Base-by-base conservation (phyloP, 2,888 invertebrate genomes). In the Rhopalosiphum nymphaeae region DNA sequence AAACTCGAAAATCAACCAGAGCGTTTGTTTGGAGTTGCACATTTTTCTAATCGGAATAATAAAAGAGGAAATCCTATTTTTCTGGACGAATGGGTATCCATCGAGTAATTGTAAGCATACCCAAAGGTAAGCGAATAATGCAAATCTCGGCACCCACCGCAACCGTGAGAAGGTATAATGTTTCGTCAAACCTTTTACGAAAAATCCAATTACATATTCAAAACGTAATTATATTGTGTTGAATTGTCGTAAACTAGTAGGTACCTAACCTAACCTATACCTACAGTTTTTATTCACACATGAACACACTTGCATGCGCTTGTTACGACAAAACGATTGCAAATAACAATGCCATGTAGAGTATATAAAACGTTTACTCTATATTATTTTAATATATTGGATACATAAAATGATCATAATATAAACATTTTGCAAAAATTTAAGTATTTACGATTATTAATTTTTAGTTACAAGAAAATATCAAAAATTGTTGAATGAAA, bases 171-270 rank as follows among this genome's bases (percentile, higher is more conserved):
- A 90, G 29, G 67, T 67, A 90, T 67, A 67, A 25, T 46, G 67
- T 90, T 90, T 67, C 46, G 90, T 36, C 16, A 25, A 91, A 78
- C 90, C 90, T 78, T 91, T 36, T 78, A 78, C 78, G 9, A 91
- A 91, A 91, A 91, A 91, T 91, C 89, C 61, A 89, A 89, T 91
- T 91, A 91, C 67, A 78, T 78, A 91, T 91, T 91, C 78, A 78
- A 49, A 46, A 67, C 67, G 46, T 25, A 78, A 91, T 91, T 42
- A 46, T 88, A 49, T 87, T 88, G 78, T 67, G 16, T n/a, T n/a
- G 13, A n/a, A 67, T n/a, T 67, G 78, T 67, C n/a, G 16, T 53
- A 16, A 53, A 53, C 53, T 53, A 53, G 53, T 36, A 36, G 16
- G 36, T 67, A 67, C 29, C 10, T 57, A 44, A 44, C 4, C 5